Percentiles rank a stretch among this genome's conserved stretches.
These are phyloP conservation scores for Drosophila ambigua DNA, from an alignment of 1,140 invertebrate genomes.

Conservation along the genomic window DNA sequence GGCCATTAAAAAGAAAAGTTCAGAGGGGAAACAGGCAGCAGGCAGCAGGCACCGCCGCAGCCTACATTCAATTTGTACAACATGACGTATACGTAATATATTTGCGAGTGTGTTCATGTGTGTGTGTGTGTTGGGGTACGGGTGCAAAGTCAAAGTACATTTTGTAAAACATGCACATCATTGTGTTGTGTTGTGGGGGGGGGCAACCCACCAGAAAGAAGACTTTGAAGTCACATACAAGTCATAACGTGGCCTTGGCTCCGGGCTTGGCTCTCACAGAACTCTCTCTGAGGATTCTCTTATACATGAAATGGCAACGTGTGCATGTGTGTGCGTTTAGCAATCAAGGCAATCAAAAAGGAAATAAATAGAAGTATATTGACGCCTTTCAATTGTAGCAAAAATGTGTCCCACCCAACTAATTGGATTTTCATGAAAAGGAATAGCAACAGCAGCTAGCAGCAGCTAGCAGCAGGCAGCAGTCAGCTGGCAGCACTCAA, in stretches of 20 bases:
- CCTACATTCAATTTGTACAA: constrained; percentile 51
- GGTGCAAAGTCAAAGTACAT: constrained; percentile 63
- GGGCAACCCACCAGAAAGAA: constrained; percentile 40
- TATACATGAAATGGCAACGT: too few relatives aligned
- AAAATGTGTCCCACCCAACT: constrained; percentile 13
- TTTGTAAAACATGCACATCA: constrained; percentile 80
- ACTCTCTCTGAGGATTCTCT: not conserved
- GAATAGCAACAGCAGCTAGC: not conserved
- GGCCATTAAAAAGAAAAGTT: constrained; percentile 48
- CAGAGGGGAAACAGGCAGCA: constrained; percentile 45
- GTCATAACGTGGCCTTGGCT: constrained; percentile 51
- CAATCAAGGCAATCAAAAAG: not conserved
- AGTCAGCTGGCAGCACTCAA: not conserved
- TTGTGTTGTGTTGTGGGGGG: constrained; percentile 39
- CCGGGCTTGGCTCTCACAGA: constrained; percentile 6
- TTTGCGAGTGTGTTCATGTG: not conserved
- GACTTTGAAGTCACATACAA: constrained; percentile 63
- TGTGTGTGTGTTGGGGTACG: constrained; percentile 21
- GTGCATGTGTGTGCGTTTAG: too few relatives aligned
- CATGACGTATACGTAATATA: constrained; percentile 54
- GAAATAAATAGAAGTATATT: constrained; percentile 31
- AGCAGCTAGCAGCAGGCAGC: too few relatives aligned
- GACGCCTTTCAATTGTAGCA: constrained; percentile 20
- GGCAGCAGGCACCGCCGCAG: constrained; percentile 44
- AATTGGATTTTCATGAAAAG: constrained; percentile 29